These are phyloP conservation scores for Synchiropus splendidus DNA, from an alignment of 2,113 vertebrate species.

Conservation along the genomic window DNA sequence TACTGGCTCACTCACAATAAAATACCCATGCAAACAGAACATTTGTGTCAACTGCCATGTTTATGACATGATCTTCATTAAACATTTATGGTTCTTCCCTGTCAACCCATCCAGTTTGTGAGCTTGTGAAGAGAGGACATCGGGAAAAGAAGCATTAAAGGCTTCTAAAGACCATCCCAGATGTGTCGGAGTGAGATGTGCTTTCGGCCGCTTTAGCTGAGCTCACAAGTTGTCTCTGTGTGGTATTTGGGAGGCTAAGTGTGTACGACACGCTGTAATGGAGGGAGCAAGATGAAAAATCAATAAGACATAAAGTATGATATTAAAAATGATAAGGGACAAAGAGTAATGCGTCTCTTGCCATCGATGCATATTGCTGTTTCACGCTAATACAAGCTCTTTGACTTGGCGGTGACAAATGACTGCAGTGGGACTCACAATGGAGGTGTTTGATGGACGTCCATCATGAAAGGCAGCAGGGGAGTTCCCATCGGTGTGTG, in stretches of 20 bases:
- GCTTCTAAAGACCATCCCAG: slow-evolving; percentile 43
- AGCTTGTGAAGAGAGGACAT: slow-evolving; percentile 24
- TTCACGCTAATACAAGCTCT: too few relatives aligned
- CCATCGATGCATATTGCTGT: too few relatives aligned
- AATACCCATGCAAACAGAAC: slow-evolving; percentile 10
- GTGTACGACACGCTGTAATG: slow-evolving; percentile 18
- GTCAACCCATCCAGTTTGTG: slow-evolving; percentile 38
- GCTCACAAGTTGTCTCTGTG: slow-evolving; percentile 47
- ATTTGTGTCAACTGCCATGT: slow-evolving; percentile 22
- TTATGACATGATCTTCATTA: slow-evolving; percentile 37
- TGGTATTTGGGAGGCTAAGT: slow-evolving; percentile 11
- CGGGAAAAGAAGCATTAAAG: slow-evolving; percentile 33
- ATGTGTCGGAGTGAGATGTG: slow-evolving; percentile 47
- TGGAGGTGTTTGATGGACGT: too few relatives aligned
- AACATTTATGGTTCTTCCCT: slow-evolving; percentile 23
- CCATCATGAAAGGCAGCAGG: too few relatives aligned
- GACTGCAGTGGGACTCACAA: too few relatives aligned
- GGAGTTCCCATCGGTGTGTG: too few relatives aligned
- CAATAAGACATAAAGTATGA: slow-evolving; percentile 58
- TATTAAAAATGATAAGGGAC: slow-evolving; percentile 43
- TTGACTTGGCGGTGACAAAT: too few relatives aligned
- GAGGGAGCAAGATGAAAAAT: slow-evolving; percentile 34
- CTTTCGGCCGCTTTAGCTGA: slow-evolving; percentile 37
- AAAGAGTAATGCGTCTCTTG: slow-evolving; percentile 46
- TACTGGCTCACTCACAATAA: slow-evolving; percentile 40